Percentiles rank a stretch among this genome's conserved stretches.
Conservation (phyloP, 2,797 vertebrate genomes). For the Melanotaenia maccullochi region DNA sequence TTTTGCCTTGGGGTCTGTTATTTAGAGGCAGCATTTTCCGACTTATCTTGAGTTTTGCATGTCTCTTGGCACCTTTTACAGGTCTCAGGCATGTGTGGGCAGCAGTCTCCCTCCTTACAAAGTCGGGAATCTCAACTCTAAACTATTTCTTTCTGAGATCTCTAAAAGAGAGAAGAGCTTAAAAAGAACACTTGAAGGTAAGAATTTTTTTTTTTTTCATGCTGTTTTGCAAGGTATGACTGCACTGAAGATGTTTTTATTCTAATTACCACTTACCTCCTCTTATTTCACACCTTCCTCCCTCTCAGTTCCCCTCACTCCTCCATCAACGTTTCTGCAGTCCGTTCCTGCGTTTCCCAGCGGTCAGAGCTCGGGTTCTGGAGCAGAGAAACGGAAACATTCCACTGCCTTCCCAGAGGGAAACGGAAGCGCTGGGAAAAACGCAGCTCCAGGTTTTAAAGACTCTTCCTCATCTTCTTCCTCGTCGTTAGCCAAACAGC, state of each 20-base stretch:
- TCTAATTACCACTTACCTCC: slow-evolving; percentile 6
- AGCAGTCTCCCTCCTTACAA: slow-evolving; percentile 94
- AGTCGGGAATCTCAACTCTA: slow-evolving; percentile 97
- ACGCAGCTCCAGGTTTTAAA: slow-evolving; percentile 86
- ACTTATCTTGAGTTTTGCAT: slow-evolving; percentile 29
- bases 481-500: slow-evolving; percentile 87
- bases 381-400: slow-evolving; percentile 96
- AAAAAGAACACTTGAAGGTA: slow-evolving; percentile 98
- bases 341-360: slow-evolving; percentile 95
- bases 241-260: slow-evolving; percentile 14
- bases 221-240: background rate
- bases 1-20: background rate
- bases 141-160: slow-evolving; percentile 97
- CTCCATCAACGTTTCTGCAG: slow-evolving; percentile 96
- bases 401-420: slow-evolving; percentile 95
- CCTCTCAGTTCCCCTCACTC: slow-evolving; percentile 91
- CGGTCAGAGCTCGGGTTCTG: slow-evolving; percentile 87
- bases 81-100: slow-evolving; percentile 96
- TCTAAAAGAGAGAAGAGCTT: slow-evolving; percentile 97
- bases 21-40: slow-evolving; percentile 5
- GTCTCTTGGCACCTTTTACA: slow-evolving; percentile 67
- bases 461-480: slow-evolving; percentile 85
- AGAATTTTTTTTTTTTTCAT: background rate
- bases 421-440: slow-evolving; percentile 82
- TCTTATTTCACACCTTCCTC: slow-evolving; percentile 13